Evolutionary conservation across 2,888 invertebrate genomes (phyloP).

Genomic region (Acleris emargana): DNA sequence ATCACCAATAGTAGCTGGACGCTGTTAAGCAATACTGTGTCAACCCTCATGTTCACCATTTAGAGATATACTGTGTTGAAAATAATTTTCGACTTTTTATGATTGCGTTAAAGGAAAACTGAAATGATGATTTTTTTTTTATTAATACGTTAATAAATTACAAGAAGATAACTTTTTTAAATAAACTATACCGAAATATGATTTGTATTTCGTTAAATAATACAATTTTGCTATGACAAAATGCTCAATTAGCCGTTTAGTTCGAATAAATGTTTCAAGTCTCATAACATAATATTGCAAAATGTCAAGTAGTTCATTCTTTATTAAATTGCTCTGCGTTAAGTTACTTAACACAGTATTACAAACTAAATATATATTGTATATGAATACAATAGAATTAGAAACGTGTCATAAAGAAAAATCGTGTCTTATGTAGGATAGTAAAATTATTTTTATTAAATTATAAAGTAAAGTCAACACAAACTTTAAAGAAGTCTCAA

Average conservation of each 20-base stretch:
- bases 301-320: neutral
- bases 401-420: neutral
- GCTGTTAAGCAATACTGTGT: conserved; percentile 24
- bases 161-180: conserved; percentile 6
- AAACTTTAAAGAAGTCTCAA: neutral
- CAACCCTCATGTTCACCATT: conserved; percentile 21
- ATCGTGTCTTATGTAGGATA: neutral
- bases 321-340: conserved; percentile 1
- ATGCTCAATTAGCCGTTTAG: conserved; percentile 1
- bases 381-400: neutral
- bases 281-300: conserved; percentile 4
- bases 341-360: neutral
- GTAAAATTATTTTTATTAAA: neutral
- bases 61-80: conserved; percentile 15
- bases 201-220: neutral
- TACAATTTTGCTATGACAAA: conserved; percentile 1
- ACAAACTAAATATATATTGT: neutral
- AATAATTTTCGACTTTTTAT: neutral
- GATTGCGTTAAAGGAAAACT: neutral
- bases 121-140: neutral
- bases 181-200: neutral
- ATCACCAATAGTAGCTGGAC: conserved; percentile 4
- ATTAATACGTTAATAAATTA: neutral
- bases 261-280: conserved; percentile 5
- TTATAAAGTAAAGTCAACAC: neutral